These are phyloP conservation scores for Hoplostethus mediterraneus DNA, from an alignment of 2,797 vertebrate genomes.

Conservation along the genomic window DNA sequence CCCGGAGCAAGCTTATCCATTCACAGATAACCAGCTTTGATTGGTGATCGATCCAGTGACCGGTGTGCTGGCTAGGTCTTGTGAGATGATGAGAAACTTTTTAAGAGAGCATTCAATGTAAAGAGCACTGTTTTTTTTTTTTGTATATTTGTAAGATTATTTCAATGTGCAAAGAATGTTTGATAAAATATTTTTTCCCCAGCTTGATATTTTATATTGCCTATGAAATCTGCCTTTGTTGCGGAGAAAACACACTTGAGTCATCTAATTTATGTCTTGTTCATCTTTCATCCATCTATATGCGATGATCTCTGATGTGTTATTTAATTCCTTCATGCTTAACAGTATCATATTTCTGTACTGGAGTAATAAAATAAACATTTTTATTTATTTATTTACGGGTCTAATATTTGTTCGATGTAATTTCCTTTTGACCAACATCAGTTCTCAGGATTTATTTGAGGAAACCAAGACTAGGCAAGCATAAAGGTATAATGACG, in stretches of 20 bases:
- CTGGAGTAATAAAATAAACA: constrained; percentile 47
- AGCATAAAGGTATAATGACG: neutral
- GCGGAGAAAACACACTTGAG: constrained; percentile 43
- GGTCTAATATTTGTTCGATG: constrained; percentile 19
- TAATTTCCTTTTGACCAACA: neutral
- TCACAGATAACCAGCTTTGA: constrained; percentile 81
- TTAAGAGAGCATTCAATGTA: constrained; percentile 35
- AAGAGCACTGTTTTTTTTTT: constrained; percentile 44
- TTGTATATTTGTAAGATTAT: constrained; percentile 61
- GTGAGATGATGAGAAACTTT: constrained; percentile 14
- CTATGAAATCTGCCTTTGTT: constrained; percentile 50
- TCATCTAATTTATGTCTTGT: constrained; percentile 46
- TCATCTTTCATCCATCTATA: constrained; percentile 21
- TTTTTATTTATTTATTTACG: constrained; percentile 63
- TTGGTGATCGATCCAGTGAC: constrained; percentile 75
- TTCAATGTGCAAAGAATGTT: constrained; percentile 52
- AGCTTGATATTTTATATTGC: constrained; percentile 54
- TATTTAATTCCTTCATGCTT: constrained; percentile 50
- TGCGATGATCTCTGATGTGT: constrained; percentile 30
- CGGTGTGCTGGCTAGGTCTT: neutral
- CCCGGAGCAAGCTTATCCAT: constrained; percentile 76
- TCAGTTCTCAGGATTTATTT: neutral
- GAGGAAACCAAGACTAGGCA: neutral
- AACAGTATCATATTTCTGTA: constrained; percentile 41
- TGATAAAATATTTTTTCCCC: constrained; percentile 49